phyloP scores from a whole-genome alignment of 2,113 vertebrate species.

The Panurus biarmicus region DNA sequence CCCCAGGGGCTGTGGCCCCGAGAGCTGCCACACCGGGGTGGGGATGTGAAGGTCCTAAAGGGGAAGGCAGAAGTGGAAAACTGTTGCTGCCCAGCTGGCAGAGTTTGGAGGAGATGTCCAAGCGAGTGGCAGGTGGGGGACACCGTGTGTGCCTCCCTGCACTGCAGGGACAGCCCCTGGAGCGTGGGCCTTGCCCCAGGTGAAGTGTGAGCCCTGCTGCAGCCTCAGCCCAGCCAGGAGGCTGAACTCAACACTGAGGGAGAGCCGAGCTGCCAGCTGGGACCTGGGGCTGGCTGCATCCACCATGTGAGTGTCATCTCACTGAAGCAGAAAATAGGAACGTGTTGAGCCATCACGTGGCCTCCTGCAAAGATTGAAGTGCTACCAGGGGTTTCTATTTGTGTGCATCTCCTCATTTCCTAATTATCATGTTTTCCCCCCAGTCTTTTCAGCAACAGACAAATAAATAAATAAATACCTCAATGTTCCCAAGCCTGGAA shows the following conservation, averaged over 20 bases:
- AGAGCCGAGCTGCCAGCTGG: conserved; percentile 15
- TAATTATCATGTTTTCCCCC: not conserved
- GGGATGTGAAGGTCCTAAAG: not conserved
- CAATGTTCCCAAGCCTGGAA: not conserved
- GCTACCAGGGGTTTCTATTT: not conserved
- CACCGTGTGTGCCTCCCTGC: not conserved
- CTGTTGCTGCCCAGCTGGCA: not conserved
- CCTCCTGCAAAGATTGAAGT: not conserved
- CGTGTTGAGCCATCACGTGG: not conserved
- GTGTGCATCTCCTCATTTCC: not conserved
- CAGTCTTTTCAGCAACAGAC: not conserved
- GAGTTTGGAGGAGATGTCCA: not conserved
- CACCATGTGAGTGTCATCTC: not conserved
- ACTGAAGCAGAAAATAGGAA: conserved; percentile 47
- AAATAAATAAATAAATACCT: not conserved
- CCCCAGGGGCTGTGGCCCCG: not conserved
- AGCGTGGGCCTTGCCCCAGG: not conserved
- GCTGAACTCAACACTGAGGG: not conserved
- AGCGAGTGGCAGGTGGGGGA: not conserved
- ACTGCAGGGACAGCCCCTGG: not conserved
- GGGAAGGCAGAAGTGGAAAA: not conserved
- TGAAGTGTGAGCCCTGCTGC: no score
- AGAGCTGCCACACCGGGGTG: not conserved
- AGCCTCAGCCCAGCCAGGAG: not conserved
- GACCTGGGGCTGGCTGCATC: not conserved